Percentiles rank a stretch among this genome's conserved stretches.
Evolutionary conservation across 2,797 vertebrate genomes (phyloP).

Genomic region (Anableps anableps): DNA sequence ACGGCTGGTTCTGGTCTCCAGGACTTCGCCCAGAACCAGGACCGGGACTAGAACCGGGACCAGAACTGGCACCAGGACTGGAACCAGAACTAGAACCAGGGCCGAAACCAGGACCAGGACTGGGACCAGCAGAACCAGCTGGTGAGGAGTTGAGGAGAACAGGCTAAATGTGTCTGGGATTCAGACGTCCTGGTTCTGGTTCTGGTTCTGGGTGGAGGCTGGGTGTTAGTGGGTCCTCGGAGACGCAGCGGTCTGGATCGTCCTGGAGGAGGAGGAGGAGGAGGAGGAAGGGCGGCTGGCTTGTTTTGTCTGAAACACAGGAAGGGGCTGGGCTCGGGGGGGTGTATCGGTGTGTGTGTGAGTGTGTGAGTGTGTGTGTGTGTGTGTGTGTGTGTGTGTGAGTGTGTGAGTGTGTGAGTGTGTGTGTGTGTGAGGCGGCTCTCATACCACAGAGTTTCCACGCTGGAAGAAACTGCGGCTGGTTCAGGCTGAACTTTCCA

Average conservation of each 20-base stretch:
- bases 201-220: background rate
- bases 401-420: slow-evolving; percentile 26
- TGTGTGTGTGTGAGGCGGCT: slow-evolving; percentile 24
- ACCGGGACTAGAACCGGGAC: background rate
- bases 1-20: background rate
- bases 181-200: background rate
- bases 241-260: background rate
- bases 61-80: too few relatives aligned
- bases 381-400: slow-evolving; percentile 21
- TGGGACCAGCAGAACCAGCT: background rate
- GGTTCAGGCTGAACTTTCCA: background rate
- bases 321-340: slow-evolving; percentile 77
- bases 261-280: slow-evolving; percentile 37
- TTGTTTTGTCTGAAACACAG: slow-evolving; percentile 86
- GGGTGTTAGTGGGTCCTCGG: background rate
- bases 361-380: slow-evolving; percentile 17
- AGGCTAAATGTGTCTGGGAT: background rate
- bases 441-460: slow-evolving; percentile 25
- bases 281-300: slow-evolving; percentile 37
- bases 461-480: slow-evolving; percentile 16
- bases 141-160: background rate
- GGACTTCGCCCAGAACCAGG: too few relatives aligned
- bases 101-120: too few relatives aligned
- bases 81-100: background rate
- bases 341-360: too few relatives aligned